A percentile compares a stretch with the other conserved stretches of the same genome.
These are phyloP conservation scores for Caenorhabditis brenneri DNA, from an alignment of 1,140 invertebrate species.

Conservation along the genomic window DNA sequence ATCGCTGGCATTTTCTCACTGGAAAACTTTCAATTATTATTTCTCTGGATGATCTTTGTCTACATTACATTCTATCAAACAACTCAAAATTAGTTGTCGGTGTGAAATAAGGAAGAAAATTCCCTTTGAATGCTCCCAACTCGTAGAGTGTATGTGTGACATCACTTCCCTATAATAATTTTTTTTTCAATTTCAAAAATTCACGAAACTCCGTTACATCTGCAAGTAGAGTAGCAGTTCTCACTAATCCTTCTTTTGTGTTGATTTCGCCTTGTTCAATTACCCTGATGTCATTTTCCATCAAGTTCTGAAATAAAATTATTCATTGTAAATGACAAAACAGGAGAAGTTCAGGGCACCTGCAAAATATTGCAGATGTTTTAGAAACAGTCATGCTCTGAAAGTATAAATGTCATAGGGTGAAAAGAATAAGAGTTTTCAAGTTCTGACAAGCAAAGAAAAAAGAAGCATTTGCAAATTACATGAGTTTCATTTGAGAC, in stretches of 20 bases:
- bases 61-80: neutral
- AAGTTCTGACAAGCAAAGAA: neutral
- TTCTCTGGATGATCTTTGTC: neutral
- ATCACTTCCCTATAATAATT: neutral
- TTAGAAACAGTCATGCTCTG: neutral
- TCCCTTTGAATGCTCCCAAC: neutral
- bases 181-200: neutral
- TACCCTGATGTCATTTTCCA: constrained; percentile 51
- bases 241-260: constrained; percentile 84
- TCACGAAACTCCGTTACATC: neutral
- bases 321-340: neutral
- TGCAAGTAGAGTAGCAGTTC: neutral
- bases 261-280: constrained; percentile 78
- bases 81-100: constrained; percentile 3
- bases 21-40: constrained; percentile 72
- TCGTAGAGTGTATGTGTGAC: constrained; percentile 22
- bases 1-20: constrained; percentile 65
- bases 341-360: neutral
- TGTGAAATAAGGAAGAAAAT: constrained; percentile 6
- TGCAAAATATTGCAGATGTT: neutral
- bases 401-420: neutral
- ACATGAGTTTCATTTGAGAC: too few species aligned
- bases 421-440: neutral
- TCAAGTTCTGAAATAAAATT: constrained; percentile 20
- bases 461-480: neutral